These are phyloP conservation scores for Riparia riparia DNA, from an alignment of 2,113 vertebrate species.

Conservation along the genomic window DNA sequence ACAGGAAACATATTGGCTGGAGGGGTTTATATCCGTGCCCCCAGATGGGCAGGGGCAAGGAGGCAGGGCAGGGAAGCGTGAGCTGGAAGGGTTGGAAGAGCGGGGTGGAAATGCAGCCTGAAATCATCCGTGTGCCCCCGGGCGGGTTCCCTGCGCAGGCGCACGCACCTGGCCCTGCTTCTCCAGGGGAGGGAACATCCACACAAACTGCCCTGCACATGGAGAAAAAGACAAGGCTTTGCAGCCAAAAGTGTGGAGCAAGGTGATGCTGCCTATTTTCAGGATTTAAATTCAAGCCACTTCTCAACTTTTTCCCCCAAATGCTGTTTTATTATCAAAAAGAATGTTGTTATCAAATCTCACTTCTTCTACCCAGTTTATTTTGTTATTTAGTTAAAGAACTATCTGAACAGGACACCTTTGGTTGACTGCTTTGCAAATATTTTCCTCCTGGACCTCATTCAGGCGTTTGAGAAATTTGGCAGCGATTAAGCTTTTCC, in stretches of 20 bases:
- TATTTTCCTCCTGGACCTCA: background rate
- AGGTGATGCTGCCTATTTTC: background rate
- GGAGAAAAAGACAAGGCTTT: fast-evolving
- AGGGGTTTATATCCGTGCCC: constrained; percentile 51
- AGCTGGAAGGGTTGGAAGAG: constrained; percentile 36
- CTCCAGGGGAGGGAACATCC: constrained; percentile 7
- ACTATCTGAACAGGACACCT: background rate
- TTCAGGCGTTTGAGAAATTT: background rate
- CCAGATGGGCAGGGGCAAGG: constrained; percentile 40
- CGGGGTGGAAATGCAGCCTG: constrained; percentile 25
- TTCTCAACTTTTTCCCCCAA: background rate
- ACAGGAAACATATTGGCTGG: constrained; percentile 30
- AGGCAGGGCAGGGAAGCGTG: constrained; percentile 50
- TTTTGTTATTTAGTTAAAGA: background rate
- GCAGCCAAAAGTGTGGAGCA: fast-evolving
- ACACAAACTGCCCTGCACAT: background rate
- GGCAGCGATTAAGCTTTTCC: background rate
- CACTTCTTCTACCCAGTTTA: background rate
- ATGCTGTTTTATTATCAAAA: background rate
- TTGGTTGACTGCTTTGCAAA: background rate
- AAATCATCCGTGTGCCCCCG: background rate
- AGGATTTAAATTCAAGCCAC: background rate
- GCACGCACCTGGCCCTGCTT: background rate
- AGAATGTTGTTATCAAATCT: background rate
- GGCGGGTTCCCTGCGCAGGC: constrained; percentile 15